A percentile compares a stretch with the other conserved stretches of the same genome.
Evolutionary conservation across 2,888 invertebrate species (phyloP).

Genomic region (Dione vanillae): DNA sequence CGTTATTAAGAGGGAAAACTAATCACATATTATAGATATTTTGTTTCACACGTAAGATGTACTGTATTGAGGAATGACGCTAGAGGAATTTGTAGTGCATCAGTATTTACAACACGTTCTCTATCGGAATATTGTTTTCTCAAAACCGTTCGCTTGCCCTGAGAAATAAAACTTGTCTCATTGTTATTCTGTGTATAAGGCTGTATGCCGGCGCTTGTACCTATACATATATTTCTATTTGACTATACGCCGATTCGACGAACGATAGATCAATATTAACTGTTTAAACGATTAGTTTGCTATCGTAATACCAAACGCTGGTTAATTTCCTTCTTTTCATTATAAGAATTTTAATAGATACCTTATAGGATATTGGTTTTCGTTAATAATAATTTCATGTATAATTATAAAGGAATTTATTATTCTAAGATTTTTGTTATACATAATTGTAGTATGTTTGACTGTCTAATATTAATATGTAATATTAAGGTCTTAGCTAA

Average conservation of each 20-base stretch:
- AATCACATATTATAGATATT: conserved; percentile 32
- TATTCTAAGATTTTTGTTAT: too few species aligned
- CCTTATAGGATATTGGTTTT: background rate
- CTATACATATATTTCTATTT: conserved; percentile 73
- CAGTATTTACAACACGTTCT: conserved; percentile 68
- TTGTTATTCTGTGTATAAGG: conserved; percentile 66
- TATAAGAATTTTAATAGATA: conserved; percentile 10
- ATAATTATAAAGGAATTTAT: background rate
- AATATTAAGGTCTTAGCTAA: too few species aligned
- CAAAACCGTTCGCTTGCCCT: conserved; percentile 78
- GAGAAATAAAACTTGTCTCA: conserved; percentile 68
- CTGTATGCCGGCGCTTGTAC: conserved; percentile 64
- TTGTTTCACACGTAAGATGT: conserved; percentile 66
- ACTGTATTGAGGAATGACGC: conserved; percentile 66
- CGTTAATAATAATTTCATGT: background rate
- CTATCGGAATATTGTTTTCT: conserved; percentile 79
- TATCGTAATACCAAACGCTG: conserved; percentile 44
- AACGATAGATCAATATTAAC: conserved; percentile 50
- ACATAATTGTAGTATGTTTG: too few species aligned
- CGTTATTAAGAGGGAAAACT: background rate
- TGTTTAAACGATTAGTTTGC: conserved; percentile 46
- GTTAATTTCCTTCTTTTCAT: background rate
- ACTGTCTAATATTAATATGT: too few species aligned
- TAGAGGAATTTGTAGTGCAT: conserved; percentile 72
- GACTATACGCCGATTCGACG: conserved; percentile 52